phyloP scores from a whole-genome alignment of 2,888 invertebrate species.

The Colletes collaris region DNA sequence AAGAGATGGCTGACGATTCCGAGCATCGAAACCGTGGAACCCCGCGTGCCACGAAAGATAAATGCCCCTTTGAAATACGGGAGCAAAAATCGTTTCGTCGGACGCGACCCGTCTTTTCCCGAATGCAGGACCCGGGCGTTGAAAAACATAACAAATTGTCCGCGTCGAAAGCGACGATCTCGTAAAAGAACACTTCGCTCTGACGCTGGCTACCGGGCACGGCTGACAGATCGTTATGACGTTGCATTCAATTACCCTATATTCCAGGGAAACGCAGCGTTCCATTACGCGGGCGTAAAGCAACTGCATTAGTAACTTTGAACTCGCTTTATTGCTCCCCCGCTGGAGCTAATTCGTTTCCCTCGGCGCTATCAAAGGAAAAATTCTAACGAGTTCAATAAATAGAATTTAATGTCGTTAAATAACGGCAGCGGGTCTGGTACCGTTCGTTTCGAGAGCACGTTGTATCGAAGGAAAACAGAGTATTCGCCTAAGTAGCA shows the following conservation, averaged over 20 bases:
- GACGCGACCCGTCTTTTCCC: slow-evolving; percentile 48
- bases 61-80: slow-evolving; percentile 74
- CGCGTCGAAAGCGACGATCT: slow-evolving; percentile 61
- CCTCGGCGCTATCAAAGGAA: not conserved
- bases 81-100: slow-evolving; percentile 63
- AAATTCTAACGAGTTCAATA: not conserved
- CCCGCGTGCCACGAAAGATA: slow-evolving; percentile 58
- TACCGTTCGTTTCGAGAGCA: not conserved
- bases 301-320: slow-evolving; percentile 28
- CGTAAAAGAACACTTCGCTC: slow-evolving; percentile 57
- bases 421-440: not conserved
- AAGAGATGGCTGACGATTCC: slow-evolving; percentile 19
- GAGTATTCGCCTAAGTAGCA: too few relatives aligned
- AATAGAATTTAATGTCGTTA: slow-evolving; percentile 1
- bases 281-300: slow-evolving; percentile 16
- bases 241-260: slow-evolving; percentile 65
- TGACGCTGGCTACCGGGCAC: slow-evolving; percentile 63
- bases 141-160: slow-evolving; percentile 75
- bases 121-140: slow-evolving; percentile 39
- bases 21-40: slow-evolving; percentile 28
- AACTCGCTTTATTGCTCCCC: slow-evolving; percentile 2
- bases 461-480: too few relatives aligned
- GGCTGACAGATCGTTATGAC: slow-evolving; percentile 59
- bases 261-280: slow-evolving; percentile 30
- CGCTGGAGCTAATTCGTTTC: slow-evolving; percentile 10